Conservation (phyloP, 2,113 vertebrate genomes). For the Aegotheles bennettii region DNA sequence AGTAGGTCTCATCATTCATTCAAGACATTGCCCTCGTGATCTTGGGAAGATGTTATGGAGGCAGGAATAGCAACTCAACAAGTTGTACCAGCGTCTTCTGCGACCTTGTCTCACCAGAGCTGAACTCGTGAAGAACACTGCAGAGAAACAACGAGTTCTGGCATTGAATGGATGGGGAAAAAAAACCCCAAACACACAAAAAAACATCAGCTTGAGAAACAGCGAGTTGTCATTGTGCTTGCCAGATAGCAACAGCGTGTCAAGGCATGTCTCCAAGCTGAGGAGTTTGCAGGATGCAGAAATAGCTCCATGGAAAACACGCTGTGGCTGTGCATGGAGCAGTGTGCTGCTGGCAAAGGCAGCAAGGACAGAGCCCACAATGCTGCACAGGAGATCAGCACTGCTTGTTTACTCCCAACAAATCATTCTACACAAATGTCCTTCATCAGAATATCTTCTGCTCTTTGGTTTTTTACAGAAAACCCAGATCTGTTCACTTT, state of each 20-base stretch:
- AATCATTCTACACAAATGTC: too few species aligned
- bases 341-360: not conserved
- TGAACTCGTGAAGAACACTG: not conserved
- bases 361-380: not conserved
- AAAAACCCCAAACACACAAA: too few species aligned
- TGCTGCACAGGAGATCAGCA: not conserved
- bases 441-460: not conserved
- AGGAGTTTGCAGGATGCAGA: not conserved
- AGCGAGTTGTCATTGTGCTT: not conserved
- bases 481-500: not conserved
- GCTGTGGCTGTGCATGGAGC: too few species aligned
- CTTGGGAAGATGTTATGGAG: not conserved
- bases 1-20: rapidly evolving
- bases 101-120: not conserved
- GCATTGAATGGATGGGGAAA: not conserved
- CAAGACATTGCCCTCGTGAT: not conserved
- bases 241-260: not conserved
- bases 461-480: not conserved
- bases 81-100: not conserved
- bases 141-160: not conserved
- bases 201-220: not conserved
- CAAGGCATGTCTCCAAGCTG: not conserved
- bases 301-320: not conserved
- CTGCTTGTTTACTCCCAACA: not conserved
- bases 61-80: not conserved